Percentiles rank a stretch among this genome's conserved stretches.
phyloP scores from a whole-genome alignment of 2,888 invertebrate species.

The Dolichomitus sp. region DNA sequence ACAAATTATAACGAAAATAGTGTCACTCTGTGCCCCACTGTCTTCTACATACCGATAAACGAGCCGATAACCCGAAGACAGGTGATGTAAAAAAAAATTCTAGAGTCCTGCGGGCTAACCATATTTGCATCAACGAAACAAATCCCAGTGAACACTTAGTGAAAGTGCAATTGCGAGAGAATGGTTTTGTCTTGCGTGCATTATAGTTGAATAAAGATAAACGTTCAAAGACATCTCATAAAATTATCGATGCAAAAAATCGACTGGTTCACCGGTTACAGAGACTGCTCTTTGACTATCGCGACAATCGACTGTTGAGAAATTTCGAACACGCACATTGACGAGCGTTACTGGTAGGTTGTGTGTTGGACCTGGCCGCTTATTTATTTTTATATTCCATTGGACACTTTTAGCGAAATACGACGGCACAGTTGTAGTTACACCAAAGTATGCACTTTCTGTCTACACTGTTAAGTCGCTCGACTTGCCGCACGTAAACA shows the following conservation, averaged over 20 bases:
- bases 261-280: conserved; percentile 4
- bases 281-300: background rate
- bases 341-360: background rate
- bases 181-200: conserved; percentile 14
- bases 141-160: background rate
- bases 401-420: background rate
- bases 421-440: background rate
- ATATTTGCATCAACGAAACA: background rate
- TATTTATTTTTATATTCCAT: background rate
- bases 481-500: background rate
- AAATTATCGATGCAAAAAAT: background rate
- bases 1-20: no score
- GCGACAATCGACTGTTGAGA: conserved; percentile 14
- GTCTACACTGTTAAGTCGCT: background rate
- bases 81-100: background rate
- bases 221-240: conserved; percentile 7
- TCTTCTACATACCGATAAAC: background rate
- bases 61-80: conserved; percentile 2
- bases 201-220: background rate
- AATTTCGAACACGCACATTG: background rate
- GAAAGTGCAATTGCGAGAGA: conserved; percentile 34
- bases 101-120: background rate
- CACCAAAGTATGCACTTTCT: background rate
- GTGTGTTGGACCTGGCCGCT: background rate
- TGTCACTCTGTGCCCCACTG: no score